Percentiles rank a stretch among this genome's conserved stretches.
phyloP scores from a whole-genome alignment of 2,888 invertebrate species.

The Catocala nupta region DNA sequence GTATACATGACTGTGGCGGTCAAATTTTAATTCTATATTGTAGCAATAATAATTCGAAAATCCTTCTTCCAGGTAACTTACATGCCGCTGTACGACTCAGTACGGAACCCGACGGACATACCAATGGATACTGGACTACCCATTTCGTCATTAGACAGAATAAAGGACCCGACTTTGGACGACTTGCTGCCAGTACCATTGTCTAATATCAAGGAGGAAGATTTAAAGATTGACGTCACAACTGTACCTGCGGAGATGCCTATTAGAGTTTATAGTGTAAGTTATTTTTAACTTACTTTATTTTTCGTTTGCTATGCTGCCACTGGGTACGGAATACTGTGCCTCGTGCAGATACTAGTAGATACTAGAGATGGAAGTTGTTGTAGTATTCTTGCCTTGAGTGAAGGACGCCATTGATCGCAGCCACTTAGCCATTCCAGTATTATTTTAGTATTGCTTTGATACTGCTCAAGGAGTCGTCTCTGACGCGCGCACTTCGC shows the following conservation, averaged over 20 bases:
- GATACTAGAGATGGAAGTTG: too few relatives aligned
- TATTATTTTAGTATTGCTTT: too few relatives aligned
- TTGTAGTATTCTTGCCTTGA: too few relatives aligned
- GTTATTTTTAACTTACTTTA: conserved; percentile 37
- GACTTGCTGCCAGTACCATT: conserved; percentile 74
- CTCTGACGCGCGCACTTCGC: too few relatives aligned
- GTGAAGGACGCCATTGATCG: too few relatives aligned
- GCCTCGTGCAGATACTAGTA: too few relatives aligned
- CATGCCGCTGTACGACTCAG: conserved; percentile 52
- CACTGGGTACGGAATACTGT: too few relatives aligned
- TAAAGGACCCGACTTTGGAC: conserved; percentile 46
- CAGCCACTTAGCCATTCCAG: too few relatives aligned
- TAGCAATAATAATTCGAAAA: neutral
- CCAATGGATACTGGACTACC: conserved; percentile 49
- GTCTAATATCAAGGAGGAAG: conserved; percentile 80
- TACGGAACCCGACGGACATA: conserved; percentile 8
- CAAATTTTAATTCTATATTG: too few relatives aligned
- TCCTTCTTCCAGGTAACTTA: conserved; percentile 62
- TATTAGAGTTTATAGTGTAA: conserved; percentile 70
- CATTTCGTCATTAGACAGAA: conserved; percentile 56
- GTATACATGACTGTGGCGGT: too few relatives aligned
- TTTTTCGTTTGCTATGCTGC: too few relatives aligned
- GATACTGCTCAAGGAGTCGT: too few relatives aligned
- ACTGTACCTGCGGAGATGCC: conserved; percentile 65
- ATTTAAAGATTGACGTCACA: conserved; percentile 71